Conservation (phyloP, 2,888 invertebrate genomes). For the Platerodrilus igneus region DNA sequence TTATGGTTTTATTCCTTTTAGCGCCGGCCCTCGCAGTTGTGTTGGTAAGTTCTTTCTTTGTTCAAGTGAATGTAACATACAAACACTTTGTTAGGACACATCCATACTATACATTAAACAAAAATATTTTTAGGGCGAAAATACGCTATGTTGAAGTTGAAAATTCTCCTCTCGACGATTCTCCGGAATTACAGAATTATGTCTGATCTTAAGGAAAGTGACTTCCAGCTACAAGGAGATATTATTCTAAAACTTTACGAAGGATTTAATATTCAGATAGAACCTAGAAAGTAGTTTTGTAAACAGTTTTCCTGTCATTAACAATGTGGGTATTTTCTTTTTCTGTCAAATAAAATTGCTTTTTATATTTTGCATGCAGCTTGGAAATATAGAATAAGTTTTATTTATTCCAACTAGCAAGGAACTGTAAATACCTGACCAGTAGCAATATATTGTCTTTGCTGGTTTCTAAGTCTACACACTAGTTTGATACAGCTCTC, state of each 20-base stretch:
- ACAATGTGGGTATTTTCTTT: too few species aligned
- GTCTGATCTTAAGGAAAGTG: conserved; percentile 62
- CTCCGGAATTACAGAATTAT: conserved; percentile 62
- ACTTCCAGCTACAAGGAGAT: conserved; percentile 66
- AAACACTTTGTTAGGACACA: too few species aligned
- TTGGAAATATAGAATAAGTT: too few species aligned
- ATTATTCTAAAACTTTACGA: conserved; percentile 71
- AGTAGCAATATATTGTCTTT: too few species aligned
- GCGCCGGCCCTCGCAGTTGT: conserved; percentile 76
- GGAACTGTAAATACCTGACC: too few species aligned
- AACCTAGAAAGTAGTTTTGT: conserved; percentile 62
- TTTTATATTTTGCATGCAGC: too few species aligned
- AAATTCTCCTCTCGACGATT: conserved; percentile 67
- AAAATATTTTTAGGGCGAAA: conserved; percentile 57
- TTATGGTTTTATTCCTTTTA: conserved; percentile 76
- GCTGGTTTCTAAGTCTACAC: too few species aligned
- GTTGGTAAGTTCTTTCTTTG: conserved; percentile 55
- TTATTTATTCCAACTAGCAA: too few species aligned
- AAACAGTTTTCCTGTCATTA: too few species aligned
- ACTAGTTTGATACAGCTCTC: too few species aligned
- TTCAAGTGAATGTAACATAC: conserved; percentile 1
- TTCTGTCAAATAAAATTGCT: too few species aligned
- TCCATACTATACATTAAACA: neutral
- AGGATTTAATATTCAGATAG: conserved; percentile 66
- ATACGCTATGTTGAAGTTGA: conserved; percentile 72